A percentile compares a stretch with the other conserved stretches of the same genome.
Conservation (phyloP, 2,888 invertebrate species). For the Chymomyza procnemis region DNA sequence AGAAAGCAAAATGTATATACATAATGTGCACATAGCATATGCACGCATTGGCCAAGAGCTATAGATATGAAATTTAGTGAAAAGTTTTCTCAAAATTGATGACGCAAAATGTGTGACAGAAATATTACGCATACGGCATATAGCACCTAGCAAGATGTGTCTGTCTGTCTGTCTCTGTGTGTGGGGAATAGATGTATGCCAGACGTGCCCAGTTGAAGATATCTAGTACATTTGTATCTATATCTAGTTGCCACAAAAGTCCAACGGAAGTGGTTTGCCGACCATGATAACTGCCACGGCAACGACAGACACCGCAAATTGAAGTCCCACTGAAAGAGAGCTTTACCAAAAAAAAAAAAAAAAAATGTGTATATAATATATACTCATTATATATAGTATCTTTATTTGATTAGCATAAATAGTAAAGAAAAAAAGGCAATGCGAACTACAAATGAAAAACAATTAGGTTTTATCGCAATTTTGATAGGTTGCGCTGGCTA, state of each 20-base stretch:
- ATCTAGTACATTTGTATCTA: too few species aligned
- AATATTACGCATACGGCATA: background rate
- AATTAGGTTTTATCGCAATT: slow-evolving; percentile 28
- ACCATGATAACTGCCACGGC: background rate
- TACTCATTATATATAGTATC: background rate
- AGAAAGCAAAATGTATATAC: background rate
- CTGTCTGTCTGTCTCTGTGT: background rate
- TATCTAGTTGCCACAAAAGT: background rate
- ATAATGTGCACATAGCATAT: background rate
- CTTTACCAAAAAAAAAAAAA: slow-evolving; percentile 30
- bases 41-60: background rate
- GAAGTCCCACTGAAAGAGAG: slow-evolving; percentile 37
- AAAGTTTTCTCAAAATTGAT: background rate
- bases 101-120: slow-evolving; percentile 1
- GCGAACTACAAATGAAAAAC: slow-evolving; percentile 17
- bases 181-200: background rate
- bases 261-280: background rate
- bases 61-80: background rate
- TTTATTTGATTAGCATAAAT: slow-evolving; percentile 36
- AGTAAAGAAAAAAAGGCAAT: background rate
- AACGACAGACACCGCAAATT: background rate
- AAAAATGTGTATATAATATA: slow-evolving; percentile 35
- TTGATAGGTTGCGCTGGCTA: background rate
- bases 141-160: background rate
- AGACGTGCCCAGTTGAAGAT: background rate